Base-by-base conservation (phyloP, 2,797 vertebrate species). In the Mareca strepera region DNA sequence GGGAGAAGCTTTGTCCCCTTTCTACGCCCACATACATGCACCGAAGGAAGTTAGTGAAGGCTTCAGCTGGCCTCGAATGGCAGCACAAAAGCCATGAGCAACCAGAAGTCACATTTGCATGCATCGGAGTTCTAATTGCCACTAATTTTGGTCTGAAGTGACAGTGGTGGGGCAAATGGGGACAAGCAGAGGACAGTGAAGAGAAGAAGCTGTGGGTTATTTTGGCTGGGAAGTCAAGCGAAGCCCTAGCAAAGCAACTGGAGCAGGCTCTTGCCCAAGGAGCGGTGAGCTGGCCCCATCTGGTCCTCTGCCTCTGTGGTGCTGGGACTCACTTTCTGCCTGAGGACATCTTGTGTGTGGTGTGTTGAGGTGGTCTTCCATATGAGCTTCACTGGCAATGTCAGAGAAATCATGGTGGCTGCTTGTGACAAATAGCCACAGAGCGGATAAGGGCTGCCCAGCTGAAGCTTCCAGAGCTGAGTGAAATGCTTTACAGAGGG, bases 211-310 rank as follows among this genome's bases (percentile, higher is more conserved):
- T 90, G 50, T 31, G 35, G 44, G 17, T 87, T 72, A 31, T 83
- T 83, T 82, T 94, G 48, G 85, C 43, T 39, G 60, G 83, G 95
- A 96, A 96, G 95, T 89, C 79, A 82, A 94, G 96, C 96, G 91
- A 93, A 95, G 56, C 63, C 31, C 76, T 39, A 79, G 60, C 44
- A 39, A 94, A 68, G 86, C 58, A 76, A 74, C 35, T 83, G 64
- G 64, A 94, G 70, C 56, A 43, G 72, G 74, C 50, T 79, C 64
- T 88, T 96, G 55, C 84, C 56, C 22, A 64, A 53, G 81, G 53
- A 92, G 72, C 37, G 75, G 64, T 85, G 94, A 80, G 50, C 31
- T 50, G 74, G 4, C 7, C 7, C 2, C 29, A 80, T 28, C 44
- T 77, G 25, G 35, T 70, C 12, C 29, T 22, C 33, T 66, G 15